These are phyloP conservation scores for Cotesia typhae DNA, from an alignment of 1,140 invertebrate genomes.

Conservation along the genomic window DNA sequence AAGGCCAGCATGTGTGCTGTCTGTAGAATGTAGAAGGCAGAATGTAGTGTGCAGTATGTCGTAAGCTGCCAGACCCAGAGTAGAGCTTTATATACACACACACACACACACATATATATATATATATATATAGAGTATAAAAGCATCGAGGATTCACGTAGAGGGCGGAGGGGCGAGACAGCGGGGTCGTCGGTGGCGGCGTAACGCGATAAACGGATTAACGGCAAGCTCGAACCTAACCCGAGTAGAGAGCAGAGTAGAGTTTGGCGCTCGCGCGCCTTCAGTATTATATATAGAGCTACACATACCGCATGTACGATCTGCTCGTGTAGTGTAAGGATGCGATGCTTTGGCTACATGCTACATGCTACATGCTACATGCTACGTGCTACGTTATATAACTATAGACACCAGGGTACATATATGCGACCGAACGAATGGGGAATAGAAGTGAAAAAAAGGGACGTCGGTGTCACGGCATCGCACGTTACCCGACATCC, in stretches of 20 bases:
- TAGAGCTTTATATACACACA: too few species aligned
- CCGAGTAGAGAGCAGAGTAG: slow-evolving; percentile 44
- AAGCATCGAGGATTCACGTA: background rate
- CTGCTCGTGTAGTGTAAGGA: background rate
- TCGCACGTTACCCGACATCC: slow-evolving; percentile 54
- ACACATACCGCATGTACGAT: background rate
- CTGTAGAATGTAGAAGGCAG: background rate
- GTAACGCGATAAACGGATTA: slow-evolving; percentile 64
- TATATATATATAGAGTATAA: background rate
- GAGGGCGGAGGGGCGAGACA: slow-evolving; percentile 36
- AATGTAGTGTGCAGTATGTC: too few species aligned
- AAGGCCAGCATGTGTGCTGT: background rate
- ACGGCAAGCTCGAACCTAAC: slow-evolving; percentile 56
- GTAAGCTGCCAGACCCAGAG: too few species aligned
- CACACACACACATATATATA: too few species aligned
- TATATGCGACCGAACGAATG: slow-evolving; percentile 14
- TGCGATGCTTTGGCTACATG: background rate
- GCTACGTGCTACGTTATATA: too few species aligned
- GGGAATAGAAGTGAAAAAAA: slow-evolving; percentile 23
- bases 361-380: too few species aligned
- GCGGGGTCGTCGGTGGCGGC: slow-evolving; percentile 57
- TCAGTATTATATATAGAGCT: background rate
- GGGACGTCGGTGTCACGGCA: slow-evolving; percentile 50
- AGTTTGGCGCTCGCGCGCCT: slow-evolving; percentile 40
- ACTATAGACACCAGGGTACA: too few species aligned